Percentiles rank a stretch among this genome's conserved stretches.
Conservation (phyloP, 2,113 vertebrate genomes). For the Petrocephalus zakoni region DNA sequence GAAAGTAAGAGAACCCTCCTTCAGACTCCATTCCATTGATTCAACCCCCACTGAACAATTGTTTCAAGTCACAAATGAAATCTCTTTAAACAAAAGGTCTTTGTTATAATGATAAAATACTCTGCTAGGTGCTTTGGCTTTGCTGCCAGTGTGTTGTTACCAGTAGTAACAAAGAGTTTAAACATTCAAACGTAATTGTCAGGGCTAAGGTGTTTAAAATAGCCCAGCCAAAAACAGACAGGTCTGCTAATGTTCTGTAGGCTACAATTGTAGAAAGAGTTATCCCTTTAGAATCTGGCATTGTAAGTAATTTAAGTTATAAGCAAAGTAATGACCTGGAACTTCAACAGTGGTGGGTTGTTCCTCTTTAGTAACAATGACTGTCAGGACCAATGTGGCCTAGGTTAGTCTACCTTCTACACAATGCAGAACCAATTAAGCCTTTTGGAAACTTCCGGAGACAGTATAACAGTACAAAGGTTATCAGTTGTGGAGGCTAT, state of each 20-base stretch:
- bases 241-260: slow-evolving; percentile 10
- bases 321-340: slow-evolving; percentile 64
- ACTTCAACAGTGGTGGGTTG: slow-evolving; percentile 63
- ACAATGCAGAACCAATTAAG: slow-evolving; percentile 61
- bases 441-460: slow-evolving; percentile 41
- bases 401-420: slow-evolving; percentile 54
- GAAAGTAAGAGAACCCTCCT: not conserved
- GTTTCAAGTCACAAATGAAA: slow-evolving; percentile 9
- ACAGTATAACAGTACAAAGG: slow-evolving; percentile 37
- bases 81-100: slow-evolving; percentile 14
- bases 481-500: slow-evolving; percentile 31
- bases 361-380: slow-evolving; percentile 69
- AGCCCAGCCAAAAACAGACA: not conserved
- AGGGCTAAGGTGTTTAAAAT: not conserved
- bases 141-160: not conserved
- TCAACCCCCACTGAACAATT: not conserved
- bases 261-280: slow-evolving; percentile 13
- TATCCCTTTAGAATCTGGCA: slow-evolving; percentile 47
- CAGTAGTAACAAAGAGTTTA: not conserved
- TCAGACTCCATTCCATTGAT: not conserved
- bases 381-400: slow-evolving; percentile 51
- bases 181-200: not conserved
- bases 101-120: slow-evolving; percentile 17
- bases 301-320: slow-evolving; percentile 52
- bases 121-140: not conserved